Evolutionary conservation across 2,113 vertebrate genomes (phyloP).

Genomic region (Neodontobutis hainanensis): DNA sequence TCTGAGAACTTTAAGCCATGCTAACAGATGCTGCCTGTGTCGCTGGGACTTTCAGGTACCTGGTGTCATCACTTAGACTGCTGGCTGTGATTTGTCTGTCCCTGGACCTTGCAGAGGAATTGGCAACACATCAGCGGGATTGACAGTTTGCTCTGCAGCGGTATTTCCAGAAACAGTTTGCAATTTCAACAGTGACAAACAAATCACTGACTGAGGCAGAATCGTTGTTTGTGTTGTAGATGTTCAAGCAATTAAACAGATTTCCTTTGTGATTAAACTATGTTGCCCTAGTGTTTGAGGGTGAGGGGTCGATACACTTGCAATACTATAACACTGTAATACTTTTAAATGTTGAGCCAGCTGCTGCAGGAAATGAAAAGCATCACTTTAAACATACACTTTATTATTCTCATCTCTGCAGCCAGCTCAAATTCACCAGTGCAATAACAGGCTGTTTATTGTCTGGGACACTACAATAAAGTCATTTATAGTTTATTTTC

Average conservation of each 20-base stretch:
- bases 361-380: no score
- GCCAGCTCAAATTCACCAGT: no score
- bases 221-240: slow-evolving; percentile 13
- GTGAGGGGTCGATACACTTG: no score
- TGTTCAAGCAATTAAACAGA: background rate
- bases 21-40: slow-evolving; percentile 1
- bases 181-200: slow-evolving; percentile 43
- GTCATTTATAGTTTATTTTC: no score
- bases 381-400: no score
- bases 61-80: slow-evolving; percentile 26
- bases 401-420: no score
- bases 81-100: slow-evolving; percentile 34
- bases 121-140: slow-evolving; percentile 49
- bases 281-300: background rate
- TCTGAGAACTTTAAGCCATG: background rate
- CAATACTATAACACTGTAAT: no score
- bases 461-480: no score
- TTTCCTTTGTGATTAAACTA: background rate
- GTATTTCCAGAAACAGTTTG: slow-evolving; percentile 53
- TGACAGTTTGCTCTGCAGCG: slow-evolving; percentile 41
- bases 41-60: slow-evolving; percentile 20
- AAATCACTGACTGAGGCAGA: slow-evolving; percentile 25
- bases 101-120: slow-evolving; percentile 19
- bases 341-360: no score
- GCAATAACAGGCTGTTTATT: no score